Evolutionary conservation across 2,888 invertebrate genomes (phyloP).

Genomic region (Tolmerus cingulatus): DNA sequence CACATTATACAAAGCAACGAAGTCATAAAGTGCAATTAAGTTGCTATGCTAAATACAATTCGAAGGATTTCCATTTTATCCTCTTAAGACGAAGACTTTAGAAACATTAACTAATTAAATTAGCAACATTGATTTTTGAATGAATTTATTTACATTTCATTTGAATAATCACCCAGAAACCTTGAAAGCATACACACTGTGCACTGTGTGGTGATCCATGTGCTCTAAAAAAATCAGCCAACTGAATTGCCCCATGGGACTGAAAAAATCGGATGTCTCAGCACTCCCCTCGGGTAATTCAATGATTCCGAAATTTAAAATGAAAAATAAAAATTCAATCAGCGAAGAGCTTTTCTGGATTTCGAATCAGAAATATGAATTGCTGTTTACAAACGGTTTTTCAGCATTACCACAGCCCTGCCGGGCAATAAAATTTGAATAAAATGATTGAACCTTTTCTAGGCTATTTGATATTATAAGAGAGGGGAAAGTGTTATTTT

Average conservation of each 20-base stretch:
- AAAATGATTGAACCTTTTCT: conserved; percentile 43
- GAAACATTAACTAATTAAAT: neutral
- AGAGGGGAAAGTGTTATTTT: neutral
- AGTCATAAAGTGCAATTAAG: neutral
- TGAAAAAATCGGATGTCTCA: neutral
- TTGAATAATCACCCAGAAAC: conserved; percentile 7
- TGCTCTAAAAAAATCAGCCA: neutral
- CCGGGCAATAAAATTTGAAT: conserved; percentile 49
- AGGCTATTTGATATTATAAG: conserved; percentile 1
- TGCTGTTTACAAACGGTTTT: conserved; percentile 23
- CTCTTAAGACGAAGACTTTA: neutral
- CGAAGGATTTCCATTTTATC: neutral
- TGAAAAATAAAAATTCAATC: conserved; percentile 52
- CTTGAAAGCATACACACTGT: neutral
- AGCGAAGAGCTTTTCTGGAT: conserved; percentile 51
- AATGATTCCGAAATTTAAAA: conserved; percentile 46
- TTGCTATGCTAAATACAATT: neutral
- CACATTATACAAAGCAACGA: too few relatives aligned
- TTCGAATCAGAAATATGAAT: conserved; percentile 49
- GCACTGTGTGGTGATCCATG: neutral
- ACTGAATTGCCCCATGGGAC: neutral
- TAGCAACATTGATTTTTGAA: conserved; percentile 12
- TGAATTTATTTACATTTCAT: conserved; percentile 33
- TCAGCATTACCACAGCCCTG: conserved; percentile 36
- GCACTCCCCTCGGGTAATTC: conserved; percentile 1